Base-by-base conservation (phyloP, 2,113 vertebrate species). In the Halichoerus grypus region DNA sequence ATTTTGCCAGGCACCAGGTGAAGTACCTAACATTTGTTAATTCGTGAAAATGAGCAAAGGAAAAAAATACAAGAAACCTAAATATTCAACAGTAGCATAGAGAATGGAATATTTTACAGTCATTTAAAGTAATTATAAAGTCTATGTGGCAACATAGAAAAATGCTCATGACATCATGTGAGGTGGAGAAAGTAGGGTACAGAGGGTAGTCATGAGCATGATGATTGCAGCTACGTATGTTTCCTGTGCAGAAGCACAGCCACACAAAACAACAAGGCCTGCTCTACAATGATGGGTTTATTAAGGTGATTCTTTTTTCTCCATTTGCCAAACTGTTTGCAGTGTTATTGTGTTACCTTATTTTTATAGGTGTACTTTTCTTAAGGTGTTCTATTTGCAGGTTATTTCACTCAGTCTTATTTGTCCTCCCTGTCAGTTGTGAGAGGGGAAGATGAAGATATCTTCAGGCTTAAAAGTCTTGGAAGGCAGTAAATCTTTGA, bases 101-200 rank as follows among this genome's bases (percentile, higher is more conserved):
- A 63, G 81, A 84, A n/a, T 91, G 53, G 9, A 88, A 81, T 85
- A 83, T 18, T 80, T 77, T 51, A 71, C 16, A 49, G 31, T 84
- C n/a, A 93, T 91, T 96, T 91, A 39, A 77, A 93, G 91, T 89
- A 92, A 98, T 95, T 97, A 88, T 22, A 59, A 90, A 81, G 84
- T 49, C 57, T 77, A 2, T 85, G 92, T 26, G 28, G 74, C 88
- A 97, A 94, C n/a, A 42, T 1, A 51, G 63, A 82, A 94, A 89
- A 95, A 93, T 57, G 81, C 53, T 57, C 31, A 7, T 91, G 97
- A 82, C 76, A 10, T 91, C 80, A 77, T 4, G 9, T 11, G 0
- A 76, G 71, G 92, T 82, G 90, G 86, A 51, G 88, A 94, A 96
- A 91, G 92, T 4, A 88, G 91, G 77, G 79, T 33, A 21, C 53